These are phyloP conservation scores for Symphodus melops DNA, from an alignment of 2,113 vertebrate species.

Conservation along the genomic window DNA sequence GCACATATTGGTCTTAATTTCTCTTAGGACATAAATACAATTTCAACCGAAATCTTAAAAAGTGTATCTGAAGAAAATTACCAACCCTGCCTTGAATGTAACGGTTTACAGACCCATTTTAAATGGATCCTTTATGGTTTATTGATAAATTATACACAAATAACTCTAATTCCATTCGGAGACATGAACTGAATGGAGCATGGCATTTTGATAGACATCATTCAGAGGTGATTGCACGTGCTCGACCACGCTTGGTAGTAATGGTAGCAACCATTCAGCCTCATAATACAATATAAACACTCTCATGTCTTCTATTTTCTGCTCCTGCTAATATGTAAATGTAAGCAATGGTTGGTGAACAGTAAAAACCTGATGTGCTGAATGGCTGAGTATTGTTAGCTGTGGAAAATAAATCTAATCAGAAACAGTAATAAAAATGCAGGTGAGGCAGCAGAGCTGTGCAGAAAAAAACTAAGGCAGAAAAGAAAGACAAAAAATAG, in stretches of 20 bases:
- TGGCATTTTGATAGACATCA: constrained; percentile 31
- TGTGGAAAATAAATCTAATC: constrained; percentile 29
- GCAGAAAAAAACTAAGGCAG: constrained; percentile 12
- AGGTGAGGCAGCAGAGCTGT: not conserved
- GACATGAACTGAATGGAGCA: constrained; percentile 7
- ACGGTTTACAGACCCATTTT: constrained; percentile 1
- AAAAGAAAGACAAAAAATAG: constrained; percentile 4
- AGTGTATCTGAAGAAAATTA: no score
- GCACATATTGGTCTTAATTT: no score
- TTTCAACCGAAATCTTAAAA: no score
- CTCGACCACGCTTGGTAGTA: constrained; percentile 5
- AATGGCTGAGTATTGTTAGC: constrained; percentile 21
- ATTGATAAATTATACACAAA: constrained; percentile 21
- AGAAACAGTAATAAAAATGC: constrained; percentile 9
- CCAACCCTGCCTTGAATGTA: no score
- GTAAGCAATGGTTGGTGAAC: constrained; percentile 21
- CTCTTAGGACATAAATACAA: no score
- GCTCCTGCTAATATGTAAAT: constrained; percentile 32
- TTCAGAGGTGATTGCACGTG: constrained; percentile 24
- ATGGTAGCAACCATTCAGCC: constrained; percentile 12
- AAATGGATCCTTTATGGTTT: not conserved
- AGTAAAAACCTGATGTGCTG: constrained; percentile 6
- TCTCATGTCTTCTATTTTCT: constrained; percentile 36
- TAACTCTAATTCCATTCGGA: constrained; percentile 31
- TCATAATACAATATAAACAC: constrained; percentile 25